Evolutionary conservation across 1,140 invertebrate species (phyloP).

Genomic region (Eumeta japonica): DNA sequence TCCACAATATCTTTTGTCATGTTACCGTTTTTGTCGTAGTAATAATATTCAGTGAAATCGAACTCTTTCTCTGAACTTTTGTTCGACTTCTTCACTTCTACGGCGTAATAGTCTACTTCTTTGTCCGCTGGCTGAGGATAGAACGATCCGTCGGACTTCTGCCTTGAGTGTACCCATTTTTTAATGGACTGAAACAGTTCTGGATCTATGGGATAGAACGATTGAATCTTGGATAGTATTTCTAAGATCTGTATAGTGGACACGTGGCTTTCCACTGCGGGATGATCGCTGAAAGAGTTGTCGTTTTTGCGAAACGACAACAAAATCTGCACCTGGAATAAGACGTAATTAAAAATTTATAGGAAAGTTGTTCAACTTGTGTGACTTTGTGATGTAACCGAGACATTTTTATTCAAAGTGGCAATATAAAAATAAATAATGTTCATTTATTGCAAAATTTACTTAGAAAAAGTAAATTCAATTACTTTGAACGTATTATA

Average conservation of each 20-base stretch:
- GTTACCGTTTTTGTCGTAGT: slow-evolving; percentile 52
- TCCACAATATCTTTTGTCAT: slow-evolving; percentile 46
- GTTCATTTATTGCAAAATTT: no score
- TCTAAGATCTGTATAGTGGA: slow-evolving; percentile 61
- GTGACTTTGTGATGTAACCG: no score
- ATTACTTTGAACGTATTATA: no score
- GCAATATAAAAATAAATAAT: no score
- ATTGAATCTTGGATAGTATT: slow-evolving; percentile 60
- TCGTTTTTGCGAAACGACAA: slow-evolving; percentile 61
- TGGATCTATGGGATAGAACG: slow-evolving; percentile 61
- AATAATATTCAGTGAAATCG: slow-evolving; percentile 43
- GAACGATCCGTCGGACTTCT: slow-evolving; percentile 62
- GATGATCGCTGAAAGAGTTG: slow-evolving; percentile 65
- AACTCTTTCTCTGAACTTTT: slow-evolving; percentile 35
- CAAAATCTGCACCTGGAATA: slow-evolving; percentile 61
- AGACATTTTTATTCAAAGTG: no score
- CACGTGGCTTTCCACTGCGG: slow-evolving; percentile 59
- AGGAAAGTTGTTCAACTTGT: no score
- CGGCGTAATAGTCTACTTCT: slow-evolving; percentile 52
- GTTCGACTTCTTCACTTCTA: slow-evolving; percentile 36
- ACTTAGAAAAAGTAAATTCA: no score
- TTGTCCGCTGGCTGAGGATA: slow-evolving; percentile 58
- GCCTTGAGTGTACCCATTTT: slow-evolving; percentile 60
- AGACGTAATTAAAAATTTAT: slow-evolving; percentile 5
- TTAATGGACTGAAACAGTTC: slow-evolving; percentile 59